Conservation (phyloP, 2,113 vertebrate species). For the Phyllostomus discolor region DNA sequence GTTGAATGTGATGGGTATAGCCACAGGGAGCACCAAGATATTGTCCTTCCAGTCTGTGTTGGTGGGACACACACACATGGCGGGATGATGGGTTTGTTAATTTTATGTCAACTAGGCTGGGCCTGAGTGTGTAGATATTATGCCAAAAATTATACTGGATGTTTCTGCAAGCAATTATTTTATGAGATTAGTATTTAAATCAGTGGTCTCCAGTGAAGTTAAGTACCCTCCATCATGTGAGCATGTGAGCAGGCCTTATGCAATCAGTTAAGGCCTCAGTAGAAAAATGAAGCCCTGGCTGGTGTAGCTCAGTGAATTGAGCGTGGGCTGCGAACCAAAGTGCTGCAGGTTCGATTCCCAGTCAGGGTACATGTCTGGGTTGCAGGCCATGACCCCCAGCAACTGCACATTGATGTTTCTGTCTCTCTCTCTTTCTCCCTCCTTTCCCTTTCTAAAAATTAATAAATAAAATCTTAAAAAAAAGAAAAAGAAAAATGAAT, state of each 20-base stretch:
- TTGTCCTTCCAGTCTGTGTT: not conserved
- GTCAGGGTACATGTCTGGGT: too few species aligned
- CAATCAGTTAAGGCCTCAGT: not conserved
- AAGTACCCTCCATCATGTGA: not conserved
- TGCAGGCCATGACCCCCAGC: too few species aligned
- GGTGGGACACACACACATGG: not conserved
- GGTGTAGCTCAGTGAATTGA: too few species aligned
- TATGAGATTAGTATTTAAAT: not conserved
- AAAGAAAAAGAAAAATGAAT: not conserved
- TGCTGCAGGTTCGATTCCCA: too few species aligned
- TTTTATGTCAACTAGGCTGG: not conserved
- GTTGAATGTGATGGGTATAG: not conserved
- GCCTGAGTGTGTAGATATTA: not conserved
- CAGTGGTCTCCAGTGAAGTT: not conserved
- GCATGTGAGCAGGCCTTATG: not conserved
- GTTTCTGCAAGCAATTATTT: not conserved
- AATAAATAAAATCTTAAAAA: not conserved
- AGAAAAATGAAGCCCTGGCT: not conserved
- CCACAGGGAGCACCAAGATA: not conserved
- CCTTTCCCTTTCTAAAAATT: too few species aligned
- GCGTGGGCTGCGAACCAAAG: too few species aligned
- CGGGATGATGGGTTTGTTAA: not conserved
- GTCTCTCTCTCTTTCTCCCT: too few species aligned
- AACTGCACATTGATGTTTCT: too few species aligned
- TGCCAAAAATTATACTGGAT: not conserved